Evolutionary conservation across 2,797 vertebrate species (phyloP), one percentile per base, ranked within the genome.

Genomic region (Arrhamphus sclerolepis): DNA sequence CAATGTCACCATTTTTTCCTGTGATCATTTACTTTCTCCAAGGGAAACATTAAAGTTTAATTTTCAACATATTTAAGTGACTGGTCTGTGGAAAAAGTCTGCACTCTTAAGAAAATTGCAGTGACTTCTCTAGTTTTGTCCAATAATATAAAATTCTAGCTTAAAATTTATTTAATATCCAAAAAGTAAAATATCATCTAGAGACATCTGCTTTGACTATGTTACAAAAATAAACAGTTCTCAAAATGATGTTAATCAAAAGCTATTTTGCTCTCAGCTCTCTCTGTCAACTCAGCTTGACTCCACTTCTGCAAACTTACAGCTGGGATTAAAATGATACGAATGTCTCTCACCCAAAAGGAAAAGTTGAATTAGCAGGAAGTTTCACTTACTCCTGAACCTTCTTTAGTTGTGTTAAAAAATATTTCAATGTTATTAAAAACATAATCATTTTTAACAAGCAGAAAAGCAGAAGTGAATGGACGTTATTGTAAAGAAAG

Each of bases 211-310:
- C n/a, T n/a, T 59, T 75, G 34, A 21, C 24, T 20, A 14, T 47
- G 54, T 46, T 57, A 11, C 67, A 63, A 38, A 59, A 42, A 60
- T 75, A 82, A 82, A 41, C 22, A 14, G 29, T 44, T 72, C 52
- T 76, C 14, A 13, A 66, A 78, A 68, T 67, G 2, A 80, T 81
- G 61, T 70, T 77, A 75, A 86, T 86, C 74, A 81, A 72, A 77
- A 69, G 60, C 52, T 69, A 46, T 74, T 82, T 47, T 70, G 38
- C 76, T 66, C 71, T 56, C 42, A 58, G 68, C 53, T 66, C 69
- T 81, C 17, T 56, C 71, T 71, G 73, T 77, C 77, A 72, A 51
- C 69, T 76, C 70, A 44, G 67, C 72, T 86, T 63, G 65, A 79
- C 73, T 78, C 46, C 56, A 72, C 65, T 59, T 48, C 58, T 53